Evolutionary conservation across 92 coral and sea anemone species (phyloP), one percentile per base, ranked within the genome.

Genomic region (Anthopleura xanthogrammica): DNA sequence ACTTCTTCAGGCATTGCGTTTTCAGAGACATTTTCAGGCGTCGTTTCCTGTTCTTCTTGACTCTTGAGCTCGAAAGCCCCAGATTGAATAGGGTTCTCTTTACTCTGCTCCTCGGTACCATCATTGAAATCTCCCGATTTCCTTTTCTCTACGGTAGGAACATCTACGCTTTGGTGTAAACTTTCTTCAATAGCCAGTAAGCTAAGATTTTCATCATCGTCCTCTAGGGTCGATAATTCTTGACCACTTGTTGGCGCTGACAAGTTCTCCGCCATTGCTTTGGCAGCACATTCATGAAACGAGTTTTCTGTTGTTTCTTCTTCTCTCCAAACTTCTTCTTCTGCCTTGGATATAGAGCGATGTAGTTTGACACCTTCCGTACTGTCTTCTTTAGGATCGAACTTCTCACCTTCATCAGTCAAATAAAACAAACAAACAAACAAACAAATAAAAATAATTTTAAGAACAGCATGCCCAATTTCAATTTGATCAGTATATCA

Each of bases 361-460:
- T 82, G 86, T 1, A 86, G 65, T 57, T 78, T 84, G 2, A 86
- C 86, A 5, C 92, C 92, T 11, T 52, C 87, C 9, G 92, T 90
- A 42, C 87, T 90, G 72, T 83, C 90, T 76, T 90, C 90, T 4
- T 74, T 24, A 36, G 92, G 83, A 77, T 90, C 77, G 71, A 90
- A 90, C 17, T 84, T 41, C 76, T 84, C 87, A 19, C 82, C 87
- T 76, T 20, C 19, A 48, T 7, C 72, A 79, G 0, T 13, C 7
- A 79, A 79, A 62, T 20, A 14, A 19, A 58, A 16, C 17, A 16
- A 29, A 41, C 13, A 20, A 16, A 41, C 13, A 20, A 16, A n/a
- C 4, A n/a, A 72, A 9, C 23, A 1, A 72, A 58, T 14, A 1
- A 57, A 13, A 12, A 12, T 12, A 56, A 56, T 12, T 12, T 56